phyloP scores from a whole-genome alignment of 2,888 invertebrate genomes.

The Muscina levida region DNA sequence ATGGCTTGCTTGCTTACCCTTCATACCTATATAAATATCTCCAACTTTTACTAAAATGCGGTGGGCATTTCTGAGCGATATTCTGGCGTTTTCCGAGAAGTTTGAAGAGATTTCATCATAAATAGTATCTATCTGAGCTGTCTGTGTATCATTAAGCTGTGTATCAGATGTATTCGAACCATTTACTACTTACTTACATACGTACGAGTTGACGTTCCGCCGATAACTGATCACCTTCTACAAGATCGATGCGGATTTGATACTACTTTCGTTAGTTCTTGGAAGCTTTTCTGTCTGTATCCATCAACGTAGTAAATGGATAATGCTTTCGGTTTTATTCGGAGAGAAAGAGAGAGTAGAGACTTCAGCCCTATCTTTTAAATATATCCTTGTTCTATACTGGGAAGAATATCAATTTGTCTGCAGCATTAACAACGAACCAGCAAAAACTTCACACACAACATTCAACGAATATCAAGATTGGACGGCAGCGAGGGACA shows the following conservation, averaged over 20 bases:
- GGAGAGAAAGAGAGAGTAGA: neutral
- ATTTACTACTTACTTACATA: no score
- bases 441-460: neutral
- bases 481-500: constrained; percentile 61
- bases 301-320: no score
- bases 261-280: constrained; percentile 11
- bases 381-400: constrained; percentile 34
- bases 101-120: neutral
- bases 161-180: neutral
- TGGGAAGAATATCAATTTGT: constrained; percentile 63
- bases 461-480: constrained; percentile 64
- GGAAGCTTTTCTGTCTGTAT: neutral
- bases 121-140: no score
- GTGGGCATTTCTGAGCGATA: neutral
- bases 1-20: no score
- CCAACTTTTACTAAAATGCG: neutral
- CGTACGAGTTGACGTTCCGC: no score
- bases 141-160: no score
- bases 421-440: constrained; percentile 49
- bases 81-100: neutral
- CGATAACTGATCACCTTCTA: no score
- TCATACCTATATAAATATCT: no score
- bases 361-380: constrained; percentile 31
- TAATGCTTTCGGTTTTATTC: no score
- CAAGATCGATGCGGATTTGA: constrained; percentile 7